These are phyloP conservation scores for Lysandra coridon DNA, from an alignment of 2,888 invertebrate genomes.

Conservation along the genomic window DNA sequence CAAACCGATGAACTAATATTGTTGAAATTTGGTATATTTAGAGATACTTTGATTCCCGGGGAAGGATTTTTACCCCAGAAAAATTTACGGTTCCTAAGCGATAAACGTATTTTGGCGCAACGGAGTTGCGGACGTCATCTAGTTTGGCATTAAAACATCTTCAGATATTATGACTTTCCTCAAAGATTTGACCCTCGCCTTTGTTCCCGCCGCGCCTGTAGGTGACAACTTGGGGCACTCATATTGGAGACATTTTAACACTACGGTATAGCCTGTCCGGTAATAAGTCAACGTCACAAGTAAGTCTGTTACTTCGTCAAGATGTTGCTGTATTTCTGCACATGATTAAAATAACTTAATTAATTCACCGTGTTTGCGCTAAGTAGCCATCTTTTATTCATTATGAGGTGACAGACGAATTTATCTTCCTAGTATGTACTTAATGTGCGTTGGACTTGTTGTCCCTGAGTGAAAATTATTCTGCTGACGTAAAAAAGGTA, in stretches of 20 bases:
- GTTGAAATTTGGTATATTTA: too few relatives aligned
- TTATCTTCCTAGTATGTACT: constrained; percentile 9
- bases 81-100: too few relatives aligned
- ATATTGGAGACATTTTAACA: background rate
- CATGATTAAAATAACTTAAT: constrained; percentile 27
- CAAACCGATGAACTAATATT: too few relatives aligned
- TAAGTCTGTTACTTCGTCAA: constrained; percentile 12
- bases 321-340: constrained; percentile 18
- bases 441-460: background rate
- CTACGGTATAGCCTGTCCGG: background rate
- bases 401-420: constrained; percentile 21
- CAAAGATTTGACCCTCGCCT: background rate
- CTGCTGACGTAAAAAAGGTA: background rate
- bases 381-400: constrained; percentile 21
- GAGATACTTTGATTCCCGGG: too few relatives aligned
- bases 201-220: background rate
- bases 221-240: background rate
- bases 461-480: background rate
- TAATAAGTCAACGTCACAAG: background rate
- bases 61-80: too few relatives aligned
- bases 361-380: constrained; percentile 17
- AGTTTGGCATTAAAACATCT: background rate
- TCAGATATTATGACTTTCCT: background rate
- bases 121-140: too few relatives aligned
- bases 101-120: too few relatives aligned